Evolutionary conservation across 2,888 invertebrate species (phyloP), one percentile per base, ranked within the genome.

Genomic region (Altica lythri): DNA sequence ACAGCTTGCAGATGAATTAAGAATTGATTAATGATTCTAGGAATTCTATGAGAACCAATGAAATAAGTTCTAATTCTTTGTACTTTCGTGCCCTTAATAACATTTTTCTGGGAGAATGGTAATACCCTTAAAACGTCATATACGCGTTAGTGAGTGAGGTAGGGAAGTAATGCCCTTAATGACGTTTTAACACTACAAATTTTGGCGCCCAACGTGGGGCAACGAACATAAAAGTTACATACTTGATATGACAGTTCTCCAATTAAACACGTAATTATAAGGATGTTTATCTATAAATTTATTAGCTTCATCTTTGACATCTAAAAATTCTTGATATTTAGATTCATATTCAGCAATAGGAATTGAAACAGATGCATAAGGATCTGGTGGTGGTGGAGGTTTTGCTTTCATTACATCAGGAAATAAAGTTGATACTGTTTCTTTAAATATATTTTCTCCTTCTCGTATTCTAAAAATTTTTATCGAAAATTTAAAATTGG

Each of bases 401-500:
- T 77, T 74, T 59, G 79, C 79, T 61, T 79, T 79, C 25, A 82
- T 76, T 19, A 81, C 81, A 67, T 85, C 83, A 0, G 86, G 85
- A 63, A 86, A 85, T 9, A 84, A 70, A 69, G 74, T 78, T 60
- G 80, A 80, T 0, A 87, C 81, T 0, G 84, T 83, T 29, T 87
- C 84, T 60, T 84, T 82, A 64, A 89, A 89, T 60, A 88, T 82
- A 3, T 76, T 77, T 57, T 82, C 80, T 55, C 83, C 81, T 59
- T 80, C 79, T 66, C 79, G 80, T 74, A 85, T 46, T 27, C 67
- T 66, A 18, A 18, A 49, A 46, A 9, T 6, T 9, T 2, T 9
- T 9, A 40, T 32, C 8, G 13, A 10, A 22, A 22, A 22, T 22
- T 5, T 5, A 22, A 22, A 22, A 4, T 10, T 9, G 6, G 13